Evolutionary conservation across 2,888 invertebrate species (phyloP).

Genomic region (Oscheius sp.): DNA sequence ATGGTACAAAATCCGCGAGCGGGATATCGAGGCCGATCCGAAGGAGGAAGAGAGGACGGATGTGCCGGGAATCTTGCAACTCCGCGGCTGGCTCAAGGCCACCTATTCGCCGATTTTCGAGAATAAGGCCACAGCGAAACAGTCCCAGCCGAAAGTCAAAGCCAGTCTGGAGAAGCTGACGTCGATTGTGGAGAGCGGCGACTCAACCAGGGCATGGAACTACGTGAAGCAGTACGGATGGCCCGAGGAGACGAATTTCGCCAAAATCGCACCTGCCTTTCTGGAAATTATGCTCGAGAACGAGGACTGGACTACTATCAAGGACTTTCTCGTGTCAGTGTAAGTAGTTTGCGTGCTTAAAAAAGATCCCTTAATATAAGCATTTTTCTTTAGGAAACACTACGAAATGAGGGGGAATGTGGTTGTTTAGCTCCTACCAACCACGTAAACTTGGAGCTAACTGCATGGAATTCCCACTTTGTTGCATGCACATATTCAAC

Average conservation of each 20-base stretch:
- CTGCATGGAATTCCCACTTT: too few species aligned
- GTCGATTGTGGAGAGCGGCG: slow-evolving; percentile 35
- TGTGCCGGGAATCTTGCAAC: background rate
- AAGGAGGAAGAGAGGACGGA: slow-evolving; percentile 27
- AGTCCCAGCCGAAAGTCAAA: background rate
- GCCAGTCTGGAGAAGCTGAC: slow-evolving; percentile 25
- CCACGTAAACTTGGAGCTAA: too few species aligned
- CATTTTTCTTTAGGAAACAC: background rate
- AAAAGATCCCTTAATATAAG: background rate
- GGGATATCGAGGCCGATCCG: background rate
- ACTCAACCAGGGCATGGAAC: slow-evolving; percentile 50
- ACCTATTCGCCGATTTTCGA: slow-evolving; percentile 12
- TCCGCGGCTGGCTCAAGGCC: slow-evolving; percentile 31
- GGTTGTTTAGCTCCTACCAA: too few species aligned
- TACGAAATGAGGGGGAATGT: too few species aligned
- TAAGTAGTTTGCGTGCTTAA: slow-evolving; percentile 27
- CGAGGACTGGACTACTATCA: slow-evolving; percentile 56
- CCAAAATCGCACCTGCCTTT: slow-evolving; percentile 51
- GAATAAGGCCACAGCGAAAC: background rate
- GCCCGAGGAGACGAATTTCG: slow-evolving; percentile 57
- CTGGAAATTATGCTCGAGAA: slow-evolving; percentile 56
- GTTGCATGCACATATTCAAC: too few species aligned
- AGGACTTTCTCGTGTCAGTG: slow-evolving; percentile 51
- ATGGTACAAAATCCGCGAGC: slow-evolving; percentile 42
- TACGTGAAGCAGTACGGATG: slow-evolving; percentile 52